Conservation (phyloP, 2,113 vertebrate species). For the Scortum barcoo region DNA sequence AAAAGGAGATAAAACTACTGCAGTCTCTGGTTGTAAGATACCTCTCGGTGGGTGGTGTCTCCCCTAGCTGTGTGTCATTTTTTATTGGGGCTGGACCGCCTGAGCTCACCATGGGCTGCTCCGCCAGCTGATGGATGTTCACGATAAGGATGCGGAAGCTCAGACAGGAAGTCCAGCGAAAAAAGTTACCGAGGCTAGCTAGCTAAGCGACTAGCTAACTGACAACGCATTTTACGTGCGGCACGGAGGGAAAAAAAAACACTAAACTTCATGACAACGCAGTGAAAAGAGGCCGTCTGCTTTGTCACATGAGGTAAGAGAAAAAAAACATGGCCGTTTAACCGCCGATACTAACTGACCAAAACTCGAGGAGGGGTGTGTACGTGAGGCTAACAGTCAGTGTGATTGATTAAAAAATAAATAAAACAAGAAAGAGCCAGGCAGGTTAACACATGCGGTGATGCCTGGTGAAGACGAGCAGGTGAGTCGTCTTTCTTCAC, state of each 20-base stretch:
- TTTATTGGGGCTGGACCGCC: background rate
- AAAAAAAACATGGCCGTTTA: background rate
- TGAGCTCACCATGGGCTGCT: background rate
- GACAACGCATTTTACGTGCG: conserved; percentile 14
- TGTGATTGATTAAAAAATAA: conserved; percentile 13
- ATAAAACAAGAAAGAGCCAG: too few relatives aligned
- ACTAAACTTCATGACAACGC: conserved; percentile 15
- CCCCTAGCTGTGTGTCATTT: background rate
- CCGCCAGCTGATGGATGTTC: conserved; percentile 39
- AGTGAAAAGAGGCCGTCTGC: background rate
- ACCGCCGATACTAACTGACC: background rate
- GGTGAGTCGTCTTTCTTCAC: conserved; percentile 32
- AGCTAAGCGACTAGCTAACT: conserved; percentile 7
- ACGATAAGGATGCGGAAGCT: conserved; percentile 76
- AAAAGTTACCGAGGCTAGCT: conserved; percentile 54
- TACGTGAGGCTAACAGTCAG: conserved; percentile 28
- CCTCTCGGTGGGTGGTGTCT: background rate
- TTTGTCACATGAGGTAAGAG: conserved; percentile 41
- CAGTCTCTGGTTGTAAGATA: background rate
- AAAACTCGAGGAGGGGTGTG: conserved; percentile 29
- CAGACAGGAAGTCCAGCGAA: conserved; percentile 66
- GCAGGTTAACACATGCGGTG: background rate
- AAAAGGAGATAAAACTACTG: background rate
- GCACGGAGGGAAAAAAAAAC: background rate
- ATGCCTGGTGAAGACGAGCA: background rate